Percentiles rank a stretch among this genome's conserved stretches.
Evolutionary conservation across 2,888 invertebrate genomes (phyloP).

Genomic region (Idaea straminata): DNA sequence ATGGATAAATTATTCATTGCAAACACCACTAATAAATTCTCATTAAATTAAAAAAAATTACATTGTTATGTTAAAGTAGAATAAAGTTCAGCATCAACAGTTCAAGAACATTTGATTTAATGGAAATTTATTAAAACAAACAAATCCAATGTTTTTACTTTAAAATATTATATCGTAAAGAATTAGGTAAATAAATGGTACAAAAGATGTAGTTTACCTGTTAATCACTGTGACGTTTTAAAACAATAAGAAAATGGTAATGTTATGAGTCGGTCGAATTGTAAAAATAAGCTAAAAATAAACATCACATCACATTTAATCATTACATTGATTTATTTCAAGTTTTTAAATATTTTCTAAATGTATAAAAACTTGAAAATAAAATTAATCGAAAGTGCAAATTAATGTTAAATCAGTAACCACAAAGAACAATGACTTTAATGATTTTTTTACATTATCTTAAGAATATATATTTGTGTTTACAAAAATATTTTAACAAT

Average conservation of each 20-base stretch:
- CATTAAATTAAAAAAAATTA: too few relatives aligned
- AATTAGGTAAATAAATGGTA: too few relatives aligned
- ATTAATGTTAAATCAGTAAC: slow-evolving; percentile 49
- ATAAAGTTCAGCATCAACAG: too few relatives aligned
- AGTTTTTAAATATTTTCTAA: not conserved
- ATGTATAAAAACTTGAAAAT: slow-evolving; percentile 11
- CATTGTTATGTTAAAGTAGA: too few relatives aligned
- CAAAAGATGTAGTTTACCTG: not conserved
- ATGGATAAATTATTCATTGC: not conserved
- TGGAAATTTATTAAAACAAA: too few relatives aligned
- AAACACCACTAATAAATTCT: too few relatives aligned
- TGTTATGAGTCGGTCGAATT: not conserved
- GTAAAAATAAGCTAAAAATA: slow-evolving; percentile 16
- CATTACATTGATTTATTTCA: not conserved
- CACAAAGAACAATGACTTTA: slow-evolving; percentile 31
- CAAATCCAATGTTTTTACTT: too few relatives aligned
- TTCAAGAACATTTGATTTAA: too few relatives aligned
- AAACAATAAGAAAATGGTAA: slow-evolving; percentile 22
- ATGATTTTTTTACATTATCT: not conserved
- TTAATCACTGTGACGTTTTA: not conserved
- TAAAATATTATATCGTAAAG: too few relatives aligned
- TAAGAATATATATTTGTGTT: not conserved
- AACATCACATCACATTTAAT: slow-evolving; percentile 10
- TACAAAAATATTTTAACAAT: not conserved
- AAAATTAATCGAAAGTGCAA: slow-evolving; percentile 51